These are phyloP conservation scores for Axea sp. DNA, from an alignment of 2,888 invertebrate species.

Conservation along the genomic window DNA sequence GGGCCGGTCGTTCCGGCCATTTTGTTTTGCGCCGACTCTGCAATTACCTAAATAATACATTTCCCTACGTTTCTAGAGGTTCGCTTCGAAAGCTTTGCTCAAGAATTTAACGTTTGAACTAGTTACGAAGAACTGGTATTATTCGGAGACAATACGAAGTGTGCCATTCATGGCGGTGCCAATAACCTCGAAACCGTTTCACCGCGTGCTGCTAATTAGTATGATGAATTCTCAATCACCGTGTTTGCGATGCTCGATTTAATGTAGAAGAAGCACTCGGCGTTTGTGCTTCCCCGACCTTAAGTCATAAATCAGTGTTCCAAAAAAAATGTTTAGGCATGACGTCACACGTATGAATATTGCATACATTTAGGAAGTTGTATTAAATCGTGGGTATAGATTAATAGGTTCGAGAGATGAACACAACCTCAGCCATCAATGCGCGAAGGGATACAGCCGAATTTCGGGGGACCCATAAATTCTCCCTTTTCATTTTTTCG, in stretches of 20 bases:
- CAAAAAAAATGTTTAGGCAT: too few relatives aligned
- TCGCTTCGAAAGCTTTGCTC: constrained; percentile 43
- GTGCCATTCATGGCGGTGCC: constrained; percentile 44
- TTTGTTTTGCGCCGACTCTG: constrained; percentile 34
- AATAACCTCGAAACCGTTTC: constrained; percentile 48
- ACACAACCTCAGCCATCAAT: too few relatives aligned
- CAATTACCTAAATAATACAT: constrained; percentile 49
- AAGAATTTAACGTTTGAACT: constrained; percentile 47
- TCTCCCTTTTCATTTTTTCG: too few relatives aligned
- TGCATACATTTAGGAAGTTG: too few relatives aligned
- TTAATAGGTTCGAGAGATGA: too few relatives aligned
- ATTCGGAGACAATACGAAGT: constrained; percentile 48
- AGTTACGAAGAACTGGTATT: constrained; percentile 20
- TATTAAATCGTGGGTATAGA: too few relatives aligned
- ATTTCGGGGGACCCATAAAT: too few relatives aligned
- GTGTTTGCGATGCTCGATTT: constrained; percentile 18
- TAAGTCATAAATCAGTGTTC: constrained; percentile 13
- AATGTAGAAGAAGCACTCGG: constrained; percentile 18
- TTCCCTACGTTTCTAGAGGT: constrained; percentile 46
- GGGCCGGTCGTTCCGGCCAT: constrained; percentile 18
- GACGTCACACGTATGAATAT: too few relatives aligned
- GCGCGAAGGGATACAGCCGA: too few relatives aligned
- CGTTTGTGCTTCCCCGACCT: constrained; percentile 7
- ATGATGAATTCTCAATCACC: constrained; percentile 49
- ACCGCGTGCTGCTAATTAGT: constrained; percentile 45